Evolutionary conservation across 2,888 invertebrate species (phyloP).

Genomic region (Volucella inanis): DNA sequence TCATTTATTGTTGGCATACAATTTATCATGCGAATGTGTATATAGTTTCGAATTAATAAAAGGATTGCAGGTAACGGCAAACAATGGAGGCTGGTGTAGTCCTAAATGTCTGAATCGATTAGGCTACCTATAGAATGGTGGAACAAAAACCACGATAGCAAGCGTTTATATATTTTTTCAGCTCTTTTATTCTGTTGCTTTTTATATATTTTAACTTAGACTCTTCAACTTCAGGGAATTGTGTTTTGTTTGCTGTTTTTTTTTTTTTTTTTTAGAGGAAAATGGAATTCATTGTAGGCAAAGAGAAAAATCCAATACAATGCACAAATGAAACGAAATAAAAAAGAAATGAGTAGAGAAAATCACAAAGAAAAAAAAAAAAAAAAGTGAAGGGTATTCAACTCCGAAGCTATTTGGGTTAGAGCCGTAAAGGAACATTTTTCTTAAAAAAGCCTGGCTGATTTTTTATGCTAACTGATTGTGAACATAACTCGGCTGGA

Average conservation of each 20-base stretch:
- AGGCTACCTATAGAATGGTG: slow-evolving; percentile 15
- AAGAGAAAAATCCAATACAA: slow-evolving; percentile 34
- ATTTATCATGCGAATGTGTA: slow-evolving; percentile 9
- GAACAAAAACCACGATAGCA: not conserved
- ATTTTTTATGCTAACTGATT: slow-evolving; percentile 26
- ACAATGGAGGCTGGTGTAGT: slow-evolving; percentile 51
- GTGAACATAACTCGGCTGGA: slow-evolving; percentile 7
- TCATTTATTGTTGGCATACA: slow-evolving; percentile 27
- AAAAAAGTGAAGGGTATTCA: slow-evolving; percentile 1
- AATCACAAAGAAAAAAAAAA: not conserved
- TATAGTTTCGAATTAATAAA: slow-evolving; percentile 46
- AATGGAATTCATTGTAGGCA: slow-evolving; percentile 31
- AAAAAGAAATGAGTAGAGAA: slow-evolving; percentile 6
- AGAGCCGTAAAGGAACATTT: slow-evolving; percentile 5
- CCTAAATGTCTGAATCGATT: slow-evolving; percentile 50
- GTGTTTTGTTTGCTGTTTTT: slow-evolving; percentile 21
- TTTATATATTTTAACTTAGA: slow-evolving; percentile 3
- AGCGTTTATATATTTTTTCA: not conserved
- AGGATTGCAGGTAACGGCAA: slow-evolving; percentile 28
- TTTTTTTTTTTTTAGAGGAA: slow-evolving; percentile 20
- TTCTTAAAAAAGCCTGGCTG: slow-evolving; percentile 3
- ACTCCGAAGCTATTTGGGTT: slow-evolving; percentile 2
- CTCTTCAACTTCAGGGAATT: slow-evolving; percentile 20
- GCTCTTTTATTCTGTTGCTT: slow-evolving; percentile 17
- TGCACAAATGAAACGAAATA: slow-evolving; percentile 14